Conservation (phyloP, 2,113 vertebrate genomes). For the Hypomesus transpacificus region DNA sequence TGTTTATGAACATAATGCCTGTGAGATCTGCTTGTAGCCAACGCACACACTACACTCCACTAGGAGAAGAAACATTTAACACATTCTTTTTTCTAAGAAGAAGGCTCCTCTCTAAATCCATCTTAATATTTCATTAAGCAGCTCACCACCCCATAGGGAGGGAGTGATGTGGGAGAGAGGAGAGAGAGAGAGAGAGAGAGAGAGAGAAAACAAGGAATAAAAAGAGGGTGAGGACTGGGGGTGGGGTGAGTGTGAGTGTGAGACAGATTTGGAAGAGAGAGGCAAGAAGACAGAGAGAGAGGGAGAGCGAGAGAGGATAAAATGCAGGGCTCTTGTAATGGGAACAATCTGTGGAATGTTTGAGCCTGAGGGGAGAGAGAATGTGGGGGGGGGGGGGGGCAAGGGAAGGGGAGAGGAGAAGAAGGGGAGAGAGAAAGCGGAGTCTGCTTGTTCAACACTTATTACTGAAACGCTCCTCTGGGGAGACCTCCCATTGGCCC, state of each 20-base stretch:
- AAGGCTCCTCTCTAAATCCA: conserved; percentile 36
- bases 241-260: neutral
- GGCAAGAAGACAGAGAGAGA: neutral
- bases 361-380: conserved; percentile 18
- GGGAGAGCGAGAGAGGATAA: neutral
- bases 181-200: neutral
- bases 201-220: neutral
- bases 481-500: conserved; percentile 9
- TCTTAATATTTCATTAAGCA: conserved; percentile 41
- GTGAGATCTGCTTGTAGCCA: too few species aligned
- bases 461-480: conserved; percentile 23
- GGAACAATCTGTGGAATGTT: conserved; percentile 40
- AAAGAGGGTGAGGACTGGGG: neutral
- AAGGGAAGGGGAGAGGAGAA: too few species aligned
- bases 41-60: neutral
- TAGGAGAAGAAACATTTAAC: conserved; percentile 25
- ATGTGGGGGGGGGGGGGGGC: neutral
- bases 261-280: neutral
- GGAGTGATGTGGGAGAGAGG: neutral
- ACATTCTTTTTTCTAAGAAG: conserved; percentile 34
- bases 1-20: too few species aligned
- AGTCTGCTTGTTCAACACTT: conserved; percentile 14
- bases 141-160: conserved; percentile 28
- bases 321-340: conserved; percentile 18
- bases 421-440: neutral